Conservation (phyloP, 1,140 invertebrate species). For the Reticulitermes speratus region DNA sequence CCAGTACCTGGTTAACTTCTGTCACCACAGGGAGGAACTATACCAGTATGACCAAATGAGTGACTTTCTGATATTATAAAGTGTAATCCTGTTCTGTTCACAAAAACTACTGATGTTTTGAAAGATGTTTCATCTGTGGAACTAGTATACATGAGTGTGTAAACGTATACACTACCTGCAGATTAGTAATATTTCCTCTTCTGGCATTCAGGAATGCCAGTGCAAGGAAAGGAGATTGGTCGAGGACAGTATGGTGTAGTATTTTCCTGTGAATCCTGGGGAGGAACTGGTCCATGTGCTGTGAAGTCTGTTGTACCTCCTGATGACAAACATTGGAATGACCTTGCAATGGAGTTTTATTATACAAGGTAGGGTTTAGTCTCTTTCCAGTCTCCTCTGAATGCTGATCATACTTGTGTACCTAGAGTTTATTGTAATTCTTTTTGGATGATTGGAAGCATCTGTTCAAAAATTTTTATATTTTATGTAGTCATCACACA, state of each 20-base stretch:
- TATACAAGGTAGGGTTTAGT: constrained; percentile 62
- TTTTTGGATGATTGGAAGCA: neutral
- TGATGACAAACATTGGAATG: constrained; percentile 90
- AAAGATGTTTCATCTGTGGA: too few relatives aligned
- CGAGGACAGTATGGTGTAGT: constrained; percentile 93
- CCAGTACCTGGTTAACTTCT: too few relatives aligned
- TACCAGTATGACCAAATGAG: too few relatives aligned
- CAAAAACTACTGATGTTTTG: too few relatives aligned
- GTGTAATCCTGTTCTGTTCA: too few relatives aligned
- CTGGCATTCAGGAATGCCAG: constrained; percentile 59
- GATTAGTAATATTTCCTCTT: neutral
- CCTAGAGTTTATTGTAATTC: neutral
- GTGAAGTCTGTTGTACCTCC: constrained; percentile 90
- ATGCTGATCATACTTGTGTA: neutral
- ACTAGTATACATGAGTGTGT: too few relatives aligned
- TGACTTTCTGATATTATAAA: too few relatives aligned
- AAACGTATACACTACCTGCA: too few relatives aligned
- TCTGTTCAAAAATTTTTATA: neutral
- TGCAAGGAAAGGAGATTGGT: constrained; percentile 78
- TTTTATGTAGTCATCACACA: neutral
- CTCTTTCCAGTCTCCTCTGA: neutral
- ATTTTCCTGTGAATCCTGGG: constrained; percentile 81
- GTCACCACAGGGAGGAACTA: too few relatives aligned
- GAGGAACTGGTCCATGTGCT: constrained; percentile 67
- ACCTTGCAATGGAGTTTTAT: constrained; percentile 90